Percentiles rank a stretch among this genome's conserved stretches.
These are phyloP conservation scores for Apostichopus japonicus DNA, from an alignment of 35 echinoderm and acorn worm genomes.

Conservation along the genomic window DNA sequence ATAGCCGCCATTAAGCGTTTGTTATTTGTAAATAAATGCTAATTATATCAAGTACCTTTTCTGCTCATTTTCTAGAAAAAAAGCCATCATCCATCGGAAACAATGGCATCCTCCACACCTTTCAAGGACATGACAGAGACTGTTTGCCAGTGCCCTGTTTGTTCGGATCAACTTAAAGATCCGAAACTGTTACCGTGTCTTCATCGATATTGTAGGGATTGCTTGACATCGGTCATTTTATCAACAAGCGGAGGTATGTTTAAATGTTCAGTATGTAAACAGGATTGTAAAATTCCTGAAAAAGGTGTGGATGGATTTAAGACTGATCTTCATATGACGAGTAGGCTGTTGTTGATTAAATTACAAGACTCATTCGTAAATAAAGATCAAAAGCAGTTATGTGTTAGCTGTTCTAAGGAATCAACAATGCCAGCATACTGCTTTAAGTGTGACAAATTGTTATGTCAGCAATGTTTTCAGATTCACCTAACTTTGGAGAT, in stretches of 20 bases:
- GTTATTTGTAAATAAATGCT: too few relatives aligned
- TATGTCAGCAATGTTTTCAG: not conserved
- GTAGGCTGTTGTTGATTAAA: not conserved
- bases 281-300: not conserved
- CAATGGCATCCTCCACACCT: not conserved
- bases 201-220: conserved; percentile 39
- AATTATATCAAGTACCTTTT: too few relatives aligned
- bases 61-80: too few relatives aligned
- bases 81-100: too few relatives aligned
- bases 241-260: not conserved
- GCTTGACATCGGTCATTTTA: not conserved
- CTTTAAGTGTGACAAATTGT: not conserved
- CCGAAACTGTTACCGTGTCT: conserved; percentile 44
- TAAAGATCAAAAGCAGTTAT: not conserved
- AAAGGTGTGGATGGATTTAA: not conserved
- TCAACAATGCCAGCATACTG: not conserved
- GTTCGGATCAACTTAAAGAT: conserved; percentile 17
- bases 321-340: not conserved
- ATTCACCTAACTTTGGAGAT: not conserved
- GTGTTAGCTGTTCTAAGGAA: not conserved
- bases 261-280: not conserved
- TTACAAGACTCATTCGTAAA: not conserved
- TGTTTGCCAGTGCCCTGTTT: conserved; percentile 13
- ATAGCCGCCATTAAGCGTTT: too few relatives aligned
- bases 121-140: not conserved